Evolutionary conservation across 2,113 vertebrate species (phyloP).

Genomic region (Apteryx mantelli): DNA sequence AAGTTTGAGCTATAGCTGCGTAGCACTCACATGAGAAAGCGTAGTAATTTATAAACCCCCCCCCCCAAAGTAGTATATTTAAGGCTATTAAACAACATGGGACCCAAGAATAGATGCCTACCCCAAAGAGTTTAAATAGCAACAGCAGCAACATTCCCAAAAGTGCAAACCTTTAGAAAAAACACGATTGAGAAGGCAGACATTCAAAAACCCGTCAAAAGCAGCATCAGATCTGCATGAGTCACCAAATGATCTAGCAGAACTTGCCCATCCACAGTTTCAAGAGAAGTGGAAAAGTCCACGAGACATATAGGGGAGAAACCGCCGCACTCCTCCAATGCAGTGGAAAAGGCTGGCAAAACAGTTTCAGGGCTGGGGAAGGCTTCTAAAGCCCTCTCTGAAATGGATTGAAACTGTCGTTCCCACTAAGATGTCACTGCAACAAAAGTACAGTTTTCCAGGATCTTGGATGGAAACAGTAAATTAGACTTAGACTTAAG

Average conservation of each 20-base stretch:
- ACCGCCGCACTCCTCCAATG: not conserved
- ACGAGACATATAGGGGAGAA: not conserved
- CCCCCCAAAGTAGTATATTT: not conserved
- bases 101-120: not conserved
- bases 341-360: not conserved
- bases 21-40: not conserved
- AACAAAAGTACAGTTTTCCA: not conserved
- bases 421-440: not conserved
- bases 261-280: not conserved
- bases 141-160: accelerated
- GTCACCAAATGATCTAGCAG: not conserved
- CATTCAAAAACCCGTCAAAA: not conserved
- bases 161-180: not conserved
- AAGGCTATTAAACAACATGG: not conserved
- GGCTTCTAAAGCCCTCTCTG: not conserved
- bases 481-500: not conserved
- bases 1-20: not conserved
- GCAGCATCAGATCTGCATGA: not conserved
- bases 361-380: not conserved
- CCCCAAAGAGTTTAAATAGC: not conserved
- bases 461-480: not conserved
- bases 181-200: not conserved
- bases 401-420: slow-evolving; percentile 1
- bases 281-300: not conserved
- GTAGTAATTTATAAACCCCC: not conserved